Evolutionary conservation across 2,888 invertebrate species (phyloP), one percentile per base, ranked within the genome.

Genomic region (Eupithecia abbreviata): DNA sequence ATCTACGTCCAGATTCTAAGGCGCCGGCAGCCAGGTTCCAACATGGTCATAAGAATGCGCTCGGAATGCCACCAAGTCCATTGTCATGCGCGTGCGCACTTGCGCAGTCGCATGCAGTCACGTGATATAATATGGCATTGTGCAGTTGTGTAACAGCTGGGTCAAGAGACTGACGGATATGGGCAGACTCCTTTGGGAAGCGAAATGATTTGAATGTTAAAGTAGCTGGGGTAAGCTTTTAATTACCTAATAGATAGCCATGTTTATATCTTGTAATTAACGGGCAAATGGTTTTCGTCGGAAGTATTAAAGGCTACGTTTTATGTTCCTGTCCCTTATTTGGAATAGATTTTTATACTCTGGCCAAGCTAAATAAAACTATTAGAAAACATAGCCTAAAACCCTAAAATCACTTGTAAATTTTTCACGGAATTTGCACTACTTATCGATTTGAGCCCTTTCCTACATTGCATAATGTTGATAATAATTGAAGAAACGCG

Each of bases 41-140:
- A 69, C 69, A 49, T 69, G 69, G 69, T 69, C 69, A 69, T 76
- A 70, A 55, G 87, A 89, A 87, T 88, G 87, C 83, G 86, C 83
- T 82, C 83, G 89, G 90, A 90, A 90, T 89, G 88, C 87, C 67
- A 68, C 89, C 91, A 90, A 91, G 91, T 90, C 89, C 92, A 93
- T 93, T 92, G 93, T 92, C 92, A 92, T 89, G 88, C 89, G 86
- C 86, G 7, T 55, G 55, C 55, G 55, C 55, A 55, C 55, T 55
- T 55, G 87, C 84, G 84, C 86, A 87, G 88, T 90, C 90, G 90
- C 89, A 90, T 90, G 81, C 82, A 84, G 84, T 85, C 79, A 79
- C 75, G 75, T 73, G 72, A 73, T 55, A 55, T 80, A 73, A 77
- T 77, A 76, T 80, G 58, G 72, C 62, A 80, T 77, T 78, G 84